phyloP scores from a whole-genome alignment of 2,888 invertebrate genomes.

The Allolobophora icterica region DNA sequence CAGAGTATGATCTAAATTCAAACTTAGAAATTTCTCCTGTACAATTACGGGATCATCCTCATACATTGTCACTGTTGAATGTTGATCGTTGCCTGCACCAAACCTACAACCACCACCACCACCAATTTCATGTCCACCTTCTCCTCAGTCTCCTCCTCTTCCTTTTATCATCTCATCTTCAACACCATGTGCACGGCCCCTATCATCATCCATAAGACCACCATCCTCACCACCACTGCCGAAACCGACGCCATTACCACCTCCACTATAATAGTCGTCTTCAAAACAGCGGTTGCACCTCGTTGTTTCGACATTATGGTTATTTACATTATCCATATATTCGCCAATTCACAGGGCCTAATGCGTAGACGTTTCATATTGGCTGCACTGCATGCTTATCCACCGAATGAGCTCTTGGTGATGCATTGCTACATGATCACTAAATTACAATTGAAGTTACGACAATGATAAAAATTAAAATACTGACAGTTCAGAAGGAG shows the following conservation, averaged over 20 bases:
- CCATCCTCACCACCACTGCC: neutral
- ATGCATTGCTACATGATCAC: neutral
- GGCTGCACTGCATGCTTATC: no score
- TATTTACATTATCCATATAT: neutral
- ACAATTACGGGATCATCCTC: no score
- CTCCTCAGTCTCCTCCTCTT: neutral
- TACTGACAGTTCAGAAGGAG: neutral
- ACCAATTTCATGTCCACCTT: neutral
- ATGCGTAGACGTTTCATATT: neutral
- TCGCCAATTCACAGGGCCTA: neutral
- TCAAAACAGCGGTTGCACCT: no score
- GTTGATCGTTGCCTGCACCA: no score
- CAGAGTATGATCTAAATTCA: no score
- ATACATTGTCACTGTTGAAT: no score
- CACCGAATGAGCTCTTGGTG: neutral
- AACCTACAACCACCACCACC: no score
- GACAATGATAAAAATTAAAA: neutral
- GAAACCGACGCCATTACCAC: neutral
- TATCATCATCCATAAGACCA: neutral
- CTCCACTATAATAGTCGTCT: no score
- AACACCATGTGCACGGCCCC: neutral
- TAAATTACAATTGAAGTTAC: neutral
- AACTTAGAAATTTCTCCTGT: no score
- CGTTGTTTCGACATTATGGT: neutral
- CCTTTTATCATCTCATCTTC: neutral